Evolutionary conservation across 1,140 invertebrate species (phyloP).

Genomic region (Mesaphorura yosii): DNA sequence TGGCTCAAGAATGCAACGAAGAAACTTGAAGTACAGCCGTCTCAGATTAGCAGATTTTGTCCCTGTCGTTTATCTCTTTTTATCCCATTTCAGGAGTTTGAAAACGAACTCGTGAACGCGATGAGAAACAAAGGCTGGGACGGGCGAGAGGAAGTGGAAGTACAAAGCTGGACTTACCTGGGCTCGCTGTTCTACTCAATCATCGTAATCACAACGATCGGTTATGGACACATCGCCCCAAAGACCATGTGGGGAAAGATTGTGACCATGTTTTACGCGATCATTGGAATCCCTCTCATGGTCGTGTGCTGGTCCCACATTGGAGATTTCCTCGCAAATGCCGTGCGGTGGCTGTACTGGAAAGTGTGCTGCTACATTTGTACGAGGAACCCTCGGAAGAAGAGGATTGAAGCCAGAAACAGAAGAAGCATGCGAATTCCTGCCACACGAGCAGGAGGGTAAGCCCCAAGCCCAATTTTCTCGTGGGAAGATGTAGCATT

Average conservation of each 20-base stretch:
- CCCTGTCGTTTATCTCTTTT: not conserved
- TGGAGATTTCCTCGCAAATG: conserved; percentile 85
- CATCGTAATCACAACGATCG: conserved; percentile 42
- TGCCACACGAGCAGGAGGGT: conserved; percentile 14
- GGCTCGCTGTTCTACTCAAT: conserved; percentile 80
- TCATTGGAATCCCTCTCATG: conserved; percentile 52
- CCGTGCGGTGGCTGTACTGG: conserved; percentile 85
- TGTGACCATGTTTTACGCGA: conserved; percentile 89
- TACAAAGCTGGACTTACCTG: conserved; percentile 76
- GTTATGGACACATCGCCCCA: conserved; percentile 89
- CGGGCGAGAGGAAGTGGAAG: conserved; percentile 62
- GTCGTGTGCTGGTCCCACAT: conserved; percentile 31
- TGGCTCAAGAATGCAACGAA: conserved; percentile 49
- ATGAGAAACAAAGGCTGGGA: conserved; percentile 87
- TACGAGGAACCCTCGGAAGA: conserved; percentile 51
- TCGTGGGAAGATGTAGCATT: conserved; percentile 5
- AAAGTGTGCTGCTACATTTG: conserved; percentile 78
- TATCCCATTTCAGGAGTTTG: conserved; percentile 52
- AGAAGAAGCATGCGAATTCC: conserved; percentile 27
- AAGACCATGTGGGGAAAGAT: conserved; percentile 85
- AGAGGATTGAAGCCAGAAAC: conserved; percentile 3
- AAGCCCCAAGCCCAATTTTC: too few species aligned
- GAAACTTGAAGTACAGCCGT: conserved; percentile 32
- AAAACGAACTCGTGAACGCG: conserved; percentile 62
- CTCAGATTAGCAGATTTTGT: not conserved